Conservation (phyloP, 2,113 vertebrate genomes). For the Triplophysa rosa region DNA sequence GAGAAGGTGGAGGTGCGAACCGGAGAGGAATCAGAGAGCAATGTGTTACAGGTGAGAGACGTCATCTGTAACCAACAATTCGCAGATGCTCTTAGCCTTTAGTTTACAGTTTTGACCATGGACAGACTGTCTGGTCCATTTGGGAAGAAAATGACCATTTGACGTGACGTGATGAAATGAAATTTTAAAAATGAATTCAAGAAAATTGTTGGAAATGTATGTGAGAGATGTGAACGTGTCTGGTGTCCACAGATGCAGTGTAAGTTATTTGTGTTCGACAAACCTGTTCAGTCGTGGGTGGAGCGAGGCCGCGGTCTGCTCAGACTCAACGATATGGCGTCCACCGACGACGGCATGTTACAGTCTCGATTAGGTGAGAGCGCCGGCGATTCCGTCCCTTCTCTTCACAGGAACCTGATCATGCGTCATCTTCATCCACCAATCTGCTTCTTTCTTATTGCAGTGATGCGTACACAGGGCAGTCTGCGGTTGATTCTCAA, state of each 20-base stretch:
- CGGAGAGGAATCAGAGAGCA: slow-evolving; percentile 96
- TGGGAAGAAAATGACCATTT: too few species aligned
- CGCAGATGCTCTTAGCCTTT: not conserved
- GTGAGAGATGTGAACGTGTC: not conserved
- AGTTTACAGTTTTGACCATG: too few species aligned
- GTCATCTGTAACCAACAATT: not conserved
- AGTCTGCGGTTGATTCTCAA: slow-evolving; percentile 96
- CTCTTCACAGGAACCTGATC: not conserved
- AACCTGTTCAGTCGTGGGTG: slow-evolving; percentile 96
- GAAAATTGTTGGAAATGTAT: too few species aligned
- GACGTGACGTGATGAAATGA: not conserved
- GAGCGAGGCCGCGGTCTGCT: slow-evolving; percentile 94
- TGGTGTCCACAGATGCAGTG: slow-evolving; percentile 86
- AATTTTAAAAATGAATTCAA: too few species aligned
- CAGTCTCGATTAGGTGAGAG: slow-evolving; percentile 90
- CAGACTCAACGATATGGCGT: slow-evolving; percentile 97
- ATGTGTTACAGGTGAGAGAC: slow-evolving; percentile 87
- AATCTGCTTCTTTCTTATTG: slow-evolving; percentile 1
- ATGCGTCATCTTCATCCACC: not conserved
- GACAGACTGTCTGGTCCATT: too few species aligned
- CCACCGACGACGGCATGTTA: slow-evolving; percentile 88
- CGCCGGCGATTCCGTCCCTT: not conserved
- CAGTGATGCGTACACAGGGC: slow-evolving; percentile 98
- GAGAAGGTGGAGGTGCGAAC: slow-evolving; percentile 98
- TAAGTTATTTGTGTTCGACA: slow-evolving; percentile 98